Conservation (phyloP, 1,140 invertebrate species). For the Drosophila bipectinata region DNA sequence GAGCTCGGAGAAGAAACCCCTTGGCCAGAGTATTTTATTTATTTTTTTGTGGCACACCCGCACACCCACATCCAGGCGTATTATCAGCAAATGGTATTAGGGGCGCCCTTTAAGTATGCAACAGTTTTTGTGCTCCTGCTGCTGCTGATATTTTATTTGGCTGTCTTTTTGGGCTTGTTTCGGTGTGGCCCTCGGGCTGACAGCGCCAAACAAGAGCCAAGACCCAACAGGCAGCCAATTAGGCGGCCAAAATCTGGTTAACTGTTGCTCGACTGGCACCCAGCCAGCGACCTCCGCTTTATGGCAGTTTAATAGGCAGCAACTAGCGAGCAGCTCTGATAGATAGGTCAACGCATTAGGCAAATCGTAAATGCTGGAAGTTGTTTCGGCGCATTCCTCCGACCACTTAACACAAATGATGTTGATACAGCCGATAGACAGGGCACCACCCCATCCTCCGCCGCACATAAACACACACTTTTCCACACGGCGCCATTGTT, state of each 20-base stretch:
- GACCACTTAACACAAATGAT: conserved; percentile 78
- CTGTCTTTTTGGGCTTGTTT: conserved; percentile 18
- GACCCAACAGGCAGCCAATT: conserved; percentile 61
- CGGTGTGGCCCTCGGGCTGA: conserved; percentile 37
- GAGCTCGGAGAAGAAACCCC: conserved; percentile 32
- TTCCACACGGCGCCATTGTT: conserved; percentile 50
- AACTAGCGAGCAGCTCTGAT: conserved; percentile 9
- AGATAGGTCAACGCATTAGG: conserved; percentile 59
- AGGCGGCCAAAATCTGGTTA: conserved; percentile 63
- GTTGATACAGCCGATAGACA: conserved; percentile 69
- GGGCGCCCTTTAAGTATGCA: conserved; percentile 66
- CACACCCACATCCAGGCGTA: conserved; percentile 3
- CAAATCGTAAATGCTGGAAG: conserved; percentile 52
- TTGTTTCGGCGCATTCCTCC: conserved; percentile 65
- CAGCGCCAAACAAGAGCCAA: conserved; percentile 41
- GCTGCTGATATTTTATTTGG: conserved; percentile 14
- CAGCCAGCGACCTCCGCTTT: conserved; percentile 50
- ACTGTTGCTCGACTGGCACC: conserved; percentile 24
- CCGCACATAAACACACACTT: conserved; percentile 57
- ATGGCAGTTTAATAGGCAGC: conserved; percentile 74
- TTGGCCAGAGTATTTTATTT: conserved; percentile 38
- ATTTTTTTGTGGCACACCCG: conserved; percentile 29
- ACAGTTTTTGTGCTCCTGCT: conserved; percentile 63
- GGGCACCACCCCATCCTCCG: conserved; percentile 27
- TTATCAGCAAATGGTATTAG: conserved; percentile 73